Base-by-base conservation (phyloP, 2,113 vertebrate genomes). In the Gallinago media region DNA sequence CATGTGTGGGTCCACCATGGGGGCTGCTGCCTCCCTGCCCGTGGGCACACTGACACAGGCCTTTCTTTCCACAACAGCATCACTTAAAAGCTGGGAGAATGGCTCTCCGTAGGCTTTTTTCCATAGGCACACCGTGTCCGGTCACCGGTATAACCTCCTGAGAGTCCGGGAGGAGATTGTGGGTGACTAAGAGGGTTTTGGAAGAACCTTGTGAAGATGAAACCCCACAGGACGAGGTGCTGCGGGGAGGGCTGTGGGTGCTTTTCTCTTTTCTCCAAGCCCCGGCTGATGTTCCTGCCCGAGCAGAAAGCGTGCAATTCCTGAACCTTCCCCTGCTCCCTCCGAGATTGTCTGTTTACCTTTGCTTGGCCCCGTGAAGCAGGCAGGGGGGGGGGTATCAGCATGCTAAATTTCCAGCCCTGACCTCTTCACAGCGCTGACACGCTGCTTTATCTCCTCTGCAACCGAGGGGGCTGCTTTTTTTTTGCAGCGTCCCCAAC, bases 21-120 rank as follows among this genome's bases (percentile, higher is more conserved):
- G 6, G 16, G 25, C 32, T 4, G 5, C 56, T 21, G 20, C 31
- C 50, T 59, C 65, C 42, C 12, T 9, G 47, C 9, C 25, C 9
- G 0, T 0, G 16, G n/a, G 9, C 22, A 47, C 2, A 0, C 15
- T 27, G 8, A 6, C 40, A 6, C 9, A 4, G 20, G 3, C 2
- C 27, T 14, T 40, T 15, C n/a, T 38, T 23, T 4, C 7, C 5
- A 2, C 13, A 0, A 0, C 18, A 29, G 44, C 15, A 31, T 4
- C 11, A 10, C n/a, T 31, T 31, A 6, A 12, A 54, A 50, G 4
- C 32, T 17, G 14, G 31, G 16, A 15, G 32, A 46, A 81, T 54
- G 11, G 2, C 34, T 86, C 70, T 38, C 46, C 5, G 0, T 14
- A 20, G 46, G 38, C 16, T 71, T 77, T 71, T 77, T 54, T 55